Base-by-base conservation (phyloP, 2,888 invertebrate genomes). In the Didymodactylos carnosus region DNA sequence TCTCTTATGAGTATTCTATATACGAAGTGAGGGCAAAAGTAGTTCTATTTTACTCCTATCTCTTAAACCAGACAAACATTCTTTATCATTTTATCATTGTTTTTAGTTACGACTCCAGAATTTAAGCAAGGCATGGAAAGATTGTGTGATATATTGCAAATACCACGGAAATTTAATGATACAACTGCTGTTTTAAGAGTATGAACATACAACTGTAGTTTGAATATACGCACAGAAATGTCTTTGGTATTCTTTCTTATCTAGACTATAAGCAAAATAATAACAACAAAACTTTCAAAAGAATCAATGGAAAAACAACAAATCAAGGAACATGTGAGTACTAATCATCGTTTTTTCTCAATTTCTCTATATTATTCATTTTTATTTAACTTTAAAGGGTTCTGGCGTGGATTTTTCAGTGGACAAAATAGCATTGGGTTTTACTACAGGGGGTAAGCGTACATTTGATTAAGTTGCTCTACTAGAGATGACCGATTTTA, bases 81-180 rank as follows among this genome's bases (percentile, higher is more conserved):
- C 19, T 27, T 23, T 53, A 19, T 29, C 19, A 16, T 10, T 29
- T 73, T 46, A n/a, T 6, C 23, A 23, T 16, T 72, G 29, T 13
- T 78, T 79, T 69, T 83, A 92, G 92, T 92, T 85, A 86, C 89
- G 75, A 88, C 89, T 82, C 87, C 88, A 76, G 91, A 91, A 77
- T 94, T 95, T 81, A 88, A 89, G 78, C 86, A 87, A 72, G 94
- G 93, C 40, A 89, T 94, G 1, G 88, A 89, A 73, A 86, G 87
- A 6, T 82, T 97, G 72, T 90, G 92, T 0, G 88, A 88, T 79
- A 84, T 91, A 75, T 84, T 97, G 35, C 89, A 91, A 80, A 87
- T 93, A 19, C 86, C 89, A 0, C 88, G 88, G 11, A 93, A 95
- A 83, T 88, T 89, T 0, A 88, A 71, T 41, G 74, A 74, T 71